These are phyloP conservation scores for Cantharis rufa DNA, from an alignment of 2,888 invertebrate genomes.

Conservation along the genomic window DNA sequence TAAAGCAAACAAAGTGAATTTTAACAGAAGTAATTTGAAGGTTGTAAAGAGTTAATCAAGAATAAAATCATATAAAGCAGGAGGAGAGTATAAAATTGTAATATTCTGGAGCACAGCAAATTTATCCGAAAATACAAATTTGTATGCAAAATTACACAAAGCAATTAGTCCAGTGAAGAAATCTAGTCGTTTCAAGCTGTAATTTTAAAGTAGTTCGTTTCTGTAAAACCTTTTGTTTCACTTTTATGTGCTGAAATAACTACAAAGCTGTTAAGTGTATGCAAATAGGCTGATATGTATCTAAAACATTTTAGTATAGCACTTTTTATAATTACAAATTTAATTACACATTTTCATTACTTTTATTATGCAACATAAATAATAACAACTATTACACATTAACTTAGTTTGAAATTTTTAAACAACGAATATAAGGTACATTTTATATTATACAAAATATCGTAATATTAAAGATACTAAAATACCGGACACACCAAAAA, in stretches of 20 bases:
- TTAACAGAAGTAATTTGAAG: constrained; percentile 41
- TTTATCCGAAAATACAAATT: constrained; percentile 44
- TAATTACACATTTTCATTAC: background rate
- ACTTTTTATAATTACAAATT: background rate
- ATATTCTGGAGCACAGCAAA: constrained; percentile 36
- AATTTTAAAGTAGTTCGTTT: constrained; percentile 30
- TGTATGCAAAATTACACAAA: constrained; percentile 49
- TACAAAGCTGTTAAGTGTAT: constrained; percentile 27
- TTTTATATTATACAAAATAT: too few relatives aligned
- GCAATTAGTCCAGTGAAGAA: constrained; percentile 51
- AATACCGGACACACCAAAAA: background rate
- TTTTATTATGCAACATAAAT: background rate
- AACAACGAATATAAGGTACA: too few relatives aligned
- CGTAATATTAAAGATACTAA: background rate
- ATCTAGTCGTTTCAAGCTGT: constrained; percentile 46
- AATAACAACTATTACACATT: background rate
- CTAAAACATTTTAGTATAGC: background rate
- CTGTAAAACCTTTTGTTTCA: constrained; percentile 30
- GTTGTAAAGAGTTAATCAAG: constrained; percentile 48
- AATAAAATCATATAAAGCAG: constrained; percentile 45
- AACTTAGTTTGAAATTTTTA: background rate
- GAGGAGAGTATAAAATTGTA: constrained; percentile 45
- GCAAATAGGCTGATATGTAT: constrained; percentile 19
- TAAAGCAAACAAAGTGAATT: constrained; percentile 12
- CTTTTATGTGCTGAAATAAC: constrained; percentile 27